Evolutionary conservation across 1,140 invertebrate species (phyloP), one percentile per base, ranked within the genome.

Genomic region (Aphelenchoides fujianensis): DNA sequence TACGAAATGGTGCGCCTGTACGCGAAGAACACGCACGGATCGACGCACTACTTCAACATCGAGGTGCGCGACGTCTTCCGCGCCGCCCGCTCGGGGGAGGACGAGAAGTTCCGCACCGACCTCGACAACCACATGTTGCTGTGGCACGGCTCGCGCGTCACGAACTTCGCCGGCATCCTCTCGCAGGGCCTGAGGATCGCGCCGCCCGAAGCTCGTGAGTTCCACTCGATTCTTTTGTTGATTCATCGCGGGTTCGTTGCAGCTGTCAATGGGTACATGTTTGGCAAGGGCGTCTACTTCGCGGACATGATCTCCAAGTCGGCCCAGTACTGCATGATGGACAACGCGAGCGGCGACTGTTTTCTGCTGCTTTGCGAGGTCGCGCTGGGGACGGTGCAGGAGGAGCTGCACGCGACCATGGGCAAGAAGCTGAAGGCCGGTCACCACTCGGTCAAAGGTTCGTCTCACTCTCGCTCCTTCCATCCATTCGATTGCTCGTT

Each of bases 241-340:
- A n/a, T n/a, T n/a, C n/a, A 48, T 48, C 41, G 41, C 12, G 12
- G 12, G 41, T 48, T 48, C 23, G 41, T 48, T 48, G 12, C 23
- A 48, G 41, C 41, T n/a, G n/a, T 89, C 35, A 93, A 92, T 37
- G 95, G 95, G 76, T 98, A 98, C 86, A 98, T 98, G 96, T 98
- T 98, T 86, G 95, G 95, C 64, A 88, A 88, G 80, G 88, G 88
- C 83, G 89, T 90, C 54, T 98, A 98, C 85, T 97, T 98, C 87
- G 95, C 95, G 2, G 95, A 98, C 85, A 97, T 97, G 93, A 94
- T 97, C 0, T 31, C 68, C 9, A 98, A 98, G 85, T 97, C 94
- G 1, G 95, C 95, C 0, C 97, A 98, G 85, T 98, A 98, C 85
- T 98, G 96, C 87, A 90, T 89, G 74, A 91, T 94, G 1, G n/a